Base-by-base conservation (phyloP, 2,797 vertebrate species). In the Anas acuta region DNA sequence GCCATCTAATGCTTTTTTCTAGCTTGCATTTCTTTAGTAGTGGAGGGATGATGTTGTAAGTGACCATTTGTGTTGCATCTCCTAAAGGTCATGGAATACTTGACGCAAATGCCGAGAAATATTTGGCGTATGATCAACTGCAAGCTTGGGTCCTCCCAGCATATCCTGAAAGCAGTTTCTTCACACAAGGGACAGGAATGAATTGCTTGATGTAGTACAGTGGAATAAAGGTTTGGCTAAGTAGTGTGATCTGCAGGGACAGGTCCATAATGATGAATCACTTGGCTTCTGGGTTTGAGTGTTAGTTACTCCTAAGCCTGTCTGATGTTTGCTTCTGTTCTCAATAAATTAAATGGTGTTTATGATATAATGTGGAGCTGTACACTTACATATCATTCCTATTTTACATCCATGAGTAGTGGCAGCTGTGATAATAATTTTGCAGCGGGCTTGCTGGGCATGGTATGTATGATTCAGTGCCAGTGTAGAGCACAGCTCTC, bases 221-320 rank as follows among this genome's bases (percentile, higher is more conserved):
- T 67, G 69, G 53, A 57, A 20, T 67, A 35, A 73, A 92, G 41
- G 60, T 82, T 60, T 94, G 89, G 88, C 83, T 86, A 78, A 90
- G 62, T 83, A 67, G n/a, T 1, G 4, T 73, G 67, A 7, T 70
- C 89, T 91, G 41, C 66, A n/a, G 75, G 92, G 60, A 32, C 49
- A 73, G 49, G 61, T 71, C 60, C 2, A 4, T 26, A 75, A 33
- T 3, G 7, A 53, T 75, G 65, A 83, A 62, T 77, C 74, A 81
- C 23, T 76, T 39, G 30, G 13, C 43, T 89, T n/a, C 47, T 74
- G 79, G 90, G 49, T 79, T 70, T 90, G 33, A 74, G 43, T 79
- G 16, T 21, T 86, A 81, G 72, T 94, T 92, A 47, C 72, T 88
- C 60, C 28, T 28, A 64, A n/a, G 60, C 7, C 49, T 28, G 76